These are phyloP conservation scores for Unio pictorum DNA, from an alignment of 2,888 invertebrate species.

Conservation along the genomic window DNA sequence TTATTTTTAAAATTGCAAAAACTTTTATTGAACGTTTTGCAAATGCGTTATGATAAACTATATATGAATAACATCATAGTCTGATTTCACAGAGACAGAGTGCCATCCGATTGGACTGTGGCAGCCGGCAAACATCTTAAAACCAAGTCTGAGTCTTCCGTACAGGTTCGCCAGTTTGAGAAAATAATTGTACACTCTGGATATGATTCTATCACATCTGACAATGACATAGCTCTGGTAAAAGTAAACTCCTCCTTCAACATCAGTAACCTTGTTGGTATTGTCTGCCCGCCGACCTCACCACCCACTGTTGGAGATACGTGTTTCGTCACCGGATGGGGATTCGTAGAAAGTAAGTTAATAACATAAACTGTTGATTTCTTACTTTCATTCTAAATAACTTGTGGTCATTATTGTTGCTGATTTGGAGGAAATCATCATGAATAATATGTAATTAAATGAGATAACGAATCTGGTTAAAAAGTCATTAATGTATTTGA, in stretches of 20 bases:
- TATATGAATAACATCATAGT: too few species aligned
- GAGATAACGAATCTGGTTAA: too few species aligned
- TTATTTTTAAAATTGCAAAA: too few species aligned
- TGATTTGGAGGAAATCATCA: too few species aligned
- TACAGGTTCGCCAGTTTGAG: conserved; percentile 25
- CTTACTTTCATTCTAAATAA: too few species aligned
- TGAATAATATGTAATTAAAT: too few species aligned
- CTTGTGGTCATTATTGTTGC: too few species aligned
- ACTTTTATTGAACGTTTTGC: too few species aligned
- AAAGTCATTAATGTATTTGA: too few species aligned
- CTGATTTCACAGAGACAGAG: conserved; percentile 21
- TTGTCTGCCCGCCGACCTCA: conserved; percentile 45
- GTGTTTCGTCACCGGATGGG: conserved; percentile 59
- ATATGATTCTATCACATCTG: conserved; percentile 39
- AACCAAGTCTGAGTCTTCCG: conserved; percentile 23
- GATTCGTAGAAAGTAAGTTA: conserved; percentile 41
- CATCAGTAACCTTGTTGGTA: conserved; percentile 37
- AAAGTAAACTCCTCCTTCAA: conserved; percentile 43
- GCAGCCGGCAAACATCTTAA: conserved; percentile 40
- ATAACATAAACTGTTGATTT: neutral
- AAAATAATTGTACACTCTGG: conserved; percentile 38
- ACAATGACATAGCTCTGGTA: conserved; percentile 57
- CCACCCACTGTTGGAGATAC: conserved; percentile 20
- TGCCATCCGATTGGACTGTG: conserved; percentile 37
- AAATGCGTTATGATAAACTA: too few species aligned